Conservation (phyloP, 2,113 vertebrate genomes). For the Ptychochromis oligacanthus region DNA sequence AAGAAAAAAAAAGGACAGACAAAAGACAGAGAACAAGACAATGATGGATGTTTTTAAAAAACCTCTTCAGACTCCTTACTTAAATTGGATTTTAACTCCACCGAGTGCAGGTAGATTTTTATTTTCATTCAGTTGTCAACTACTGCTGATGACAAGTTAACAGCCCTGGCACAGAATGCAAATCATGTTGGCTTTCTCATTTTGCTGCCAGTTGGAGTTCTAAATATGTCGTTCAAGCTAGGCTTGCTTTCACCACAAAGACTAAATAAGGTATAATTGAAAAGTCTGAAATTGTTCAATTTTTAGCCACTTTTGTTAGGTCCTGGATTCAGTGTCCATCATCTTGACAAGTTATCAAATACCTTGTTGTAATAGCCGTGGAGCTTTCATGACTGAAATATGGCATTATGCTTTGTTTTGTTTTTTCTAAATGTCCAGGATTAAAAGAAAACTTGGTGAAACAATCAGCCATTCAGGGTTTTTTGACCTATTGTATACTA, state of each 20-base stretch:
- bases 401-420: too few relatives aligned
- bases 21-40: conserved; percentile 35
- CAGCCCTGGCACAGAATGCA: conserved; percentile 63
- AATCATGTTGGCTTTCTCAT: conserved; percentile 62
- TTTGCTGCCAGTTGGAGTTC: conserved; percentile 69
- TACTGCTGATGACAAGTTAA: conserved; percentile 71
- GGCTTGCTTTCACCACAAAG: conserved; percentile 39
- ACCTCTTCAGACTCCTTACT: conserved; percentile 42
- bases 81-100: conserved; percentile 66
- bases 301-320: conserved; percentile 59
- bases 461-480: neutral
- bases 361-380: conserved; percentile 46
- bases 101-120: conserved; percentile 62
- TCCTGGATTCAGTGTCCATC: conserved; percentile 51
- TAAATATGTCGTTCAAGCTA: conserved; percentile 63
- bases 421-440: neutral
- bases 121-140: conserved; percentile 71
- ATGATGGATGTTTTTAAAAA: conserved; percentile 58
- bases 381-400: conserved; percentile 29
- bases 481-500: neutral
- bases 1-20: conserved; percentile 5
- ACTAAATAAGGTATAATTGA: conserved; percentile 66
- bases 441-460: neutral
- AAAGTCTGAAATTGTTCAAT: conserved; percentile 57
- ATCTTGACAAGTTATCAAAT: conserved; percentile 60